These are phyloP conservation scores for Cataglyphis altisquamis DNA, from an alignment of 2,888 invertebrate species.

Conservation along the genomic window DNA sequence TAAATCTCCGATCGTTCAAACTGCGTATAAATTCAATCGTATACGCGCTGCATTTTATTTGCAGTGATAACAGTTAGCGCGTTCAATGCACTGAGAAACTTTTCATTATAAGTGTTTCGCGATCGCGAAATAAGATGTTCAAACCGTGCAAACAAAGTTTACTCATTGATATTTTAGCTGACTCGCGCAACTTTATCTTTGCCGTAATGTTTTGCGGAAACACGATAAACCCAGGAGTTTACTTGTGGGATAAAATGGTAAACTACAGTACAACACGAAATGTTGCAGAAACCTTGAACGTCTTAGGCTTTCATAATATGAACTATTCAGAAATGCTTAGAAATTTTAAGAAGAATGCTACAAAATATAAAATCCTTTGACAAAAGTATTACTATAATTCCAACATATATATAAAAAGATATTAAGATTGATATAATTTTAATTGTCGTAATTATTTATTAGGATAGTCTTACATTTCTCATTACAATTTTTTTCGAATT, in stretches of 20 bases:
- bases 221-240: slow-evolving; percentile 23
- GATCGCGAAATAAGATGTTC: slow-evolving; percentile 40
- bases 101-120: slow-evolving; percentile 12
- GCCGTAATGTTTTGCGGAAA: slow-evolving; percentile 59
- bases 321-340: neutral
- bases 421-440: neutral
- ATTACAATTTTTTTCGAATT: neutral
- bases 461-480: neutral
- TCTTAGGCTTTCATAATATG: slow-evolving; percentile 11
- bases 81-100: slow-evolving; percentile 12
- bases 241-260: slow-evolving; percentile 19
- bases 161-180: slow-evolving; percentile 33
- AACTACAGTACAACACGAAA: neutral
- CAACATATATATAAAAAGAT: neutral
- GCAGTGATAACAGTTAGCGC: slow-evolving; percentile 13
- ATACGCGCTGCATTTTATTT: slow-evolving; percentile 34
- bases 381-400: neutral
- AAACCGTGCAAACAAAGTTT: slow-evolving; percentile 23
- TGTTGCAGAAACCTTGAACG: neutral
- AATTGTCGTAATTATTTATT: neutral
- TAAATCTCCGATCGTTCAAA: slow-evolving; percentile 44
- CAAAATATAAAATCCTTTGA: neutral
- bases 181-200: slow-evolving; percentile 64
- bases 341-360: neutral
- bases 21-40: slow-evolving; percentile 36